Percentiles rank a stretch among this genome's conserved stretches.
phyloP scores from a whole-genome alignment of 2,113 vertebrate species.

The Columbina picui region DNA sequence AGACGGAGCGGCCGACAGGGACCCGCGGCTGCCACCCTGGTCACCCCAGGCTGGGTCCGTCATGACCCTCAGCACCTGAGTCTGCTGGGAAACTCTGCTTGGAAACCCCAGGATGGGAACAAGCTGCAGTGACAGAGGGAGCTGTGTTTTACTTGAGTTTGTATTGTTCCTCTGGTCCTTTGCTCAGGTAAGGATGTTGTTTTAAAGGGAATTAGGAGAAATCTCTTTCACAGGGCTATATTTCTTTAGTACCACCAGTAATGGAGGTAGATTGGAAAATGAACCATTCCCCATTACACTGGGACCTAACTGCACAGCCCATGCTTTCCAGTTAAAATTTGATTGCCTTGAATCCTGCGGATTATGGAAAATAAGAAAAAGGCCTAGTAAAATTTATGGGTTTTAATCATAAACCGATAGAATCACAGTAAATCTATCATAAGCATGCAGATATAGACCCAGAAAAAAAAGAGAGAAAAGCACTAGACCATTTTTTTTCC shows the following conservation, averaged over 20 bases:
- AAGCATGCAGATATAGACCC: background rate
- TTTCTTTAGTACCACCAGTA: slow-evolving; percentile 60
- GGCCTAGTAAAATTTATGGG: slow-evolving; percentile 52
- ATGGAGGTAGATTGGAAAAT: slow-evolving; percentile 13
- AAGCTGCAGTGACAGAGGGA: background rate
- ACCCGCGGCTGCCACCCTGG: background rate
- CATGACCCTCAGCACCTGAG: background rate
- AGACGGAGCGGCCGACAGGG: background rate
- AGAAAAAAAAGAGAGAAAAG: background rate
- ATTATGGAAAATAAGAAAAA: slow-evolving; percentile 59
- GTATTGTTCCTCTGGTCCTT: background rate
- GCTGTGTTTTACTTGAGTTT: background rate
- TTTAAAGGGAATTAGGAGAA: slow-evolving; percentile 34
- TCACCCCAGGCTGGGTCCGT: background rate
- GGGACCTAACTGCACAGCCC: slow-evolving; percentile 13
- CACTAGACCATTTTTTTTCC: background rate
- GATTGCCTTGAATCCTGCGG: slow-evolving; percentile 47
- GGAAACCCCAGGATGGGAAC: background rate
- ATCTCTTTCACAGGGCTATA: slow-evolving; percentile 15
- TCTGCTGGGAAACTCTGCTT: background rate
- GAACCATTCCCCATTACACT: background rate
- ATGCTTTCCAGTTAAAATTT: slow-evolving; percentile 42
- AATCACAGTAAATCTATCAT: slow-evolving; percentile 53
- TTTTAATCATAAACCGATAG: slow-evolving; percentile 61
- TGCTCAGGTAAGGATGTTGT: background rate